These are phyloP conservation scores for Drosophila fuyamai DNA, from an alignment of 1,140 invertebrate genomes.

Conservation along the genomic window DNA sequence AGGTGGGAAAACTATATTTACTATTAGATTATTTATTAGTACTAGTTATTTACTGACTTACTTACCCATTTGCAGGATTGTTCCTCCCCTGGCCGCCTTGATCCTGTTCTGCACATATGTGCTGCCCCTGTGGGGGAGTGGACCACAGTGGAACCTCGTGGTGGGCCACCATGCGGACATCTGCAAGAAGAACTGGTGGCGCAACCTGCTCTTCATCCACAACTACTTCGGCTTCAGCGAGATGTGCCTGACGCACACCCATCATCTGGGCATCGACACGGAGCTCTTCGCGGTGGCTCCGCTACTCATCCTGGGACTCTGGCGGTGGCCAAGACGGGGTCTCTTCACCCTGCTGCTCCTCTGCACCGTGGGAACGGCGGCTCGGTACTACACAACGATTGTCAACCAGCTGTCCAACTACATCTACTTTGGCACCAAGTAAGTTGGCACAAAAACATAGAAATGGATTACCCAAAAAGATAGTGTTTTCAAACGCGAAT, in stretches of 20 bases:
- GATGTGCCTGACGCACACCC: constrained; percentile 90
- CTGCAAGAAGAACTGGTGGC: constrained; percentile 88
- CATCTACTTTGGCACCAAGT: constrained; percentile 89
- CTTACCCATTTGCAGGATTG: constrained; percentile 84
- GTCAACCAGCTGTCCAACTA: constrained; percentile 87
- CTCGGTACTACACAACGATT: constrained; percentile 87
- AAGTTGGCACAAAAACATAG: constrained; percentile 76
- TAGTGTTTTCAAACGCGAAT: background rate
- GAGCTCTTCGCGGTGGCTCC: constrained; percentile 91
- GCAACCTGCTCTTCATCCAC: constrained; percentile 88
- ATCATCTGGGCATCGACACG: constrained; percentile 93
- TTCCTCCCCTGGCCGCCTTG: constrained; percentile 87
- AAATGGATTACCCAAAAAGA: no score
- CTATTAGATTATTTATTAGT: no score
- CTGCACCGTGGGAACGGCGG: constrained; percentile 86
- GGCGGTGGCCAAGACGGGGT: constrained; percentile 87
- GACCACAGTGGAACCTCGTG: constrained; percentile 89
- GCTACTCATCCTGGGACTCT: constrained; percentile 88
- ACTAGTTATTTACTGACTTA: no score
- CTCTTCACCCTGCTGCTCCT: constrained; percentile 84
- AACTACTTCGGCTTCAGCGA: constrained; percentile 89
- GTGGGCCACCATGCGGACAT: constrained; percentile 87
- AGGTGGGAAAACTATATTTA: constrained; percentile 79
- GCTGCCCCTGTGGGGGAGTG: constrained; percentile 87
- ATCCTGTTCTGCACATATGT: constrained; percentile 89